Evolutionary conservation across 2,888 invertebrate genomes (phyloP).

Genomic region (Phaedon cochleariae): DNA sequence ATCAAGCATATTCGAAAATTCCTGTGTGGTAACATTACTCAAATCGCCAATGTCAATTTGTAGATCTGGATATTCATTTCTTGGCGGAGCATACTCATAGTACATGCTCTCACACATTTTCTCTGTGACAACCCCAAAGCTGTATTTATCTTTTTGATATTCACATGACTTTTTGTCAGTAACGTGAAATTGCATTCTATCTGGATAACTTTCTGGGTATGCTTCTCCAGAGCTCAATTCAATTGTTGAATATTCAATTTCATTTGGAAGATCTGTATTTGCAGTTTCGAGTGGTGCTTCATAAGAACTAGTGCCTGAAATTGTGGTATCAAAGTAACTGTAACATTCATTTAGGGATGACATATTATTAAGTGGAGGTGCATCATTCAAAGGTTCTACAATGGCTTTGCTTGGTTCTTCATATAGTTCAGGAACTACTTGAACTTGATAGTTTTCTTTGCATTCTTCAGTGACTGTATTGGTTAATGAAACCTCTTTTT

Average conservation of each 20-base stretch:
- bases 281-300: slow-evolving; percentile 38
- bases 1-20: slow-evolving; percentile 64
- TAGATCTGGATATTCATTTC: slow-evolving; percentile 58
- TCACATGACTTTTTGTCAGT: slow-evolving; percentile 52
- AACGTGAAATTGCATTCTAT: slow-evolving; percentile 53
- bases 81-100: slow-evolving; percentile 57
- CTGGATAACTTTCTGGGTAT: slow-evolving; percentile 36
- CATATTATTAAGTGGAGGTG: slow-evolving; percentile 29
- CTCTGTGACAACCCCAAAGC: slow-evolving; percentile 50
- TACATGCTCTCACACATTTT: slow-evolving; percentile 60
- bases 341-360: slow-evolving; percentile 44
- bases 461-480: slow-evolving; percentile 51
- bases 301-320: slow-evolving; percentile 45
- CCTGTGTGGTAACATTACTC: slow-evolving; percentile 61
- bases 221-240: slow-evolving; percentile 47
- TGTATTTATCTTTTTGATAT: slow-evolving; percentile 52
- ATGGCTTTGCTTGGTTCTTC: slow-evolving; percentile 37
- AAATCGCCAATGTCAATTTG: slow-evolving; percentile 59
- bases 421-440: slow-evolving; percentile 58
- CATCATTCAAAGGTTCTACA: slow-evolving; percentile 35
- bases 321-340: slow-evolving; percentile 41
- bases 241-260: slow-evolving; percentile 58
- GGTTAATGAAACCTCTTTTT: slow-evolving; percentile 22
- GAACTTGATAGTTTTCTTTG: slow-evolving; percentile 58
- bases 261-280: slow-evolving; percentile 46